These are phyloP conservation scores for Drosophila neonasuta DNA, from an alignment of 2,888 invertebrate species.

Conservation along the genomic window DNA sequence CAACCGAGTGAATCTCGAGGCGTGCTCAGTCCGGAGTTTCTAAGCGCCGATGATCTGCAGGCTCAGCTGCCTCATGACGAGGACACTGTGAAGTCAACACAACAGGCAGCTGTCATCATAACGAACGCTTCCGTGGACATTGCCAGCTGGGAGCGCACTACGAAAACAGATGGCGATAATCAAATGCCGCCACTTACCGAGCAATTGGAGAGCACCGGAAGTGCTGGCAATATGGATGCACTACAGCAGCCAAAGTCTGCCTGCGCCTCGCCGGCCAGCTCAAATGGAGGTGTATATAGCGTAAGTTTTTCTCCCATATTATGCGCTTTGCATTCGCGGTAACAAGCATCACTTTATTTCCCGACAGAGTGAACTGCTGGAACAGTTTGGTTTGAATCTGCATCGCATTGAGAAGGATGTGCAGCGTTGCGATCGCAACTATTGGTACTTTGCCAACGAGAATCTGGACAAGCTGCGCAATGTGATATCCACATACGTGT, in stretches of 20 bases:
- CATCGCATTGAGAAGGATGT: constrained; percentile 98
- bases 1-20: constrained; percentile 65
- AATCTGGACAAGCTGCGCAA: constrained; percentile 96
- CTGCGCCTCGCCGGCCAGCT: constrained; percentile 93
- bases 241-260: constrained; percentile 84
- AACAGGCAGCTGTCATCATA: constrained; percentile 86
- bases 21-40: constrained; percentile 78
- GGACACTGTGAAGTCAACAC: constrained; percentile 23
- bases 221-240: constrained; percentile 67
- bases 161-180: constrained; percentile 82
- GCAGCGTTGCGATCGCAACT: constrained; percentile 96
- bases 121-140: constrained; percentile 89
- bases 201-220: constrained; percentile 77
- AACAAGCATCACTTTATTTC: background rate
- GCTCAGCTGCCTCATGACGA: constrained; percentile 67
- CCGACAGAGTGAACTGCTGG: constrained; percentile 90
- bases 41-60: constrained; percentile 83
- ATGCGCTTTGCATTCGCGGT: background rate
- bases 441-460: constrained; percentile 93
- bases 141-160: constrained; percentile 80
- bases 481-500: constrained; percentile 96
- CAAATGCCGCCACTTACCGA: constrained; percentile 85
- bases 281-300: constrained; percentile 94
- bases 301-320: constrained; percentile 84
- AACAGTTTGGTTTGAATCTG: constrained; percentile 92